Evolutionary conservation across 2,888 invertebrate genomes (phyloP), one percentile per base, ranked within the genome.

Genomic region (Lepidocyrtoides sp.): DNA sequence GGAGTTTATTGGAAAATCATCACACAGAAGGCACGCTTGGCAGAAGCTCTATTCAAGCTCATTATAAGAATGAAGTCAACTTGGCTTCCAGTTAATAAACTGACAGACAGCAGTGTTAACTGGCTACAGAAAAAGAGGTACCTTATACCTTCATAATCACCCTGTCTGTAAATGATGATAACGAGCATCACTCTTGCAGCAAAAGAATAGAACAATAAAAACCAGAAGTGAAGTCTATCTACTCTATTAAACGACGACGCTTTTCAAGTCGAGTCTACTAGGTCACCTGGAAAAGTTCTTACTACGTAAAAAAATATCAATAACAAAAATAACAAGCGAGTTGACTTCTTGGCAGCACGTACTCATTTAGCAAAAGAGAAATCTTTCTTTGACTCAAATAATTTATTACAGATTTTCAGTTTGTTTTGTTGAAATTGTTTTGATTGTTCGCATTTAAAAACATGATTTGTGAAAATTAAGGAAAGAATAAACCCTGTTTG

Each of bases 21-120:
- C 86, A 87, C 20, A 85, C 10, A 72, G 44, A 69, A 82, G 90
- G 91, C 91, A 91, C 86, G 91, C 79, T 87, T 79, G 87, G 26
- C 44, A 60, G 29, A 48, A 82, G 41, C 12, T 26, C 48, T 72
- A 72, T 88, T 88, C 79, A 81, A 48, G 10, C 48, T 29, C 36
- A 79, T 79, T 48, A 48, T 7, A 77, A 32, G 48, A 77, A 23
- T 77, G 26, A 44, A 48, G 26, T 77, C 23, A 14, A 17, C 14
- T 57, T 17, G 29, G 14, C 14, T 20, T 51, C 79, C 54, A 48
- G 75, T 75, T 44, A 75, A 75, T 44, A 44, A n/a, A 79, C 51
- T 72, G 20, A 26, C 2, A 3, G 23, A 10, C 17, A 26, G 10
- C n/a, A 60, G n/a, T n/a, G n/a, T n/a, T n/a, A n/a, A n/a, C n/a